Percentiles rank a stretch among this genome's conserved stretches.
Conservation (phyloP, 2,797 vertebrate species). For the Micrastur ruficollis region DNA sequence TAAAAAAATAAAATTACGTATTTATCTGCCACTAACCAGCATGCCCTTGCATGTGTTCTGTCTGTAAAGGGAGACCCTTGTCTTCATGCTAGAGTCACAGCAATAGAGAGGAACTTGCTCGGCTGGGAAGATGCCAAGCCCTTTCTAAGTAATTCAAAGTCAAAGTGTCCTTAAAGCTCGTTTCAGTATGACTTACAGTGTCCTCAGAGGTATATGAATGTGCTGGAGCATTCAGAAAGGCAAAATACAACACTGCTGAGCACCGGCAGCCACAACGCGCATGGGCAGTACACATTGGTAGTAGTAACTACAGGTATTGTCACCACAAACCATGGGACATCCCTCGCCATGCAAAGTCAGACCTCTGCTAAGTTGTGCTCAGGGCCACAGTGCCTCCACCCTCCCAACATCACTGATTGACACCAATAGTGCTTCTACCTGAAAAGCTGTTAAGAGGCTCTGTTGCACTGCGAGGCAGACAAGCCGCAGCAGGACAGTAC, state of each 20-base stretch:
- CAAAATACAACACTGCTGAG: not conserved
- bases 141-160: not conserved
- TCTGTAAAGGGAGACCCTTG: not conserved
- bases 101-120: not conserved
- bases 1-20: not conserved
- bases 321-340: not conserved
- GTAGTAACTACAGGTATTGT: not conserved
- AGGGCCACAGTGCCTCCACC: not conserved
- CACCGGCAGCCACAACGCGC: not conserved
- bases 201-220: not conserved
- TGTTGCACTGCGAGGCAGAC: rapidly evolving
- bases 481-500: not conserved
- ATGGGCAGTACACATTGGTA: not conserved
- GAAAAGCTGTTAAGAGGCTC: not conserved
- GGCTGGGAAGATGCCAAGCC: not conserved
- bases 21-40: not conserved
- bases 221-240: not conserved
- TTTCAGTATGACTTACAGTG: not conserved
- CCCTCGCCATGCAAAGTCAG: not conserved
- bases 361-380: not conserved
- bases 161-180: not conserved
- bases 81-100: not conserved
- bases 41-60: not conserved
- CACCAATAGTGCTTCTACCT: not conserved
- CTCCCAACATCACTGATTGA: not conserved